Evolutionary conservation across 2,113 vertebrate species (phyloP).

Genomic region (Ameiurus melas): DNA sequence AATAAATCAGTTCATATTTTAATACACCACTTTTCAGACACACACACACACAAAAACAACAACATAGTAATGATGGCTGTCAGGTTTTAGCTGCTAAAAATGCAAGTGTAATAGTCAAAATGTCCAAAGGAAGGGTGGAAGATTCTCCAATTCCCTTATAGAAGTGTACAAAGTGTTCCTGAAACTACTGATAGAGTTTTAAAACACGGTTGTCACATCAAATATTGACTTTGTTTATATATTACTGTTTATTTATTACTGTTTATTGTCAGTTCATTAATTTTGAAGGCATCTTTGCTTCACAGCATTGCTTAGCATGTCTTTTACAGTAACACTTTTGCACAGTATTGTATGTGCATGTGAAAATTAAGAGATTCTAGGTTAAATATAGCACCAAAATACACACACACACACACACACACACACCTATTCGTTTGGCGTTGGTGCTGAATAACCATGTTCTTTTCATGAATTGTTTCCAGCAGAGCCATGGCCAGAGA

Average conservation of each 20-base stretch:
- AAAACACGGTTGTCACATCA: background rate
- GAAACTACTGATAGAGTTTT: no score
- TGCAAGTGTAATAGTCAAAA: background rate
- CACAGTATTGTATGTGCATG: background rate
- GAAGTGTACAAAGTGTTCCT: background rate
- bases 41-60: background rate
- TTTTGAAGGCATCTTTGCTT: background rate
- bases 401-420: background rate
- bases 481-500: constrained; percentile 92
- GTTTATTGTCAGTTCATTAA: background rate
- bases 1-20: background rate
- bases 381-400: background rate
- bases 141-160: background rate
- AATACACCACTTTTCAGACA: background rate
- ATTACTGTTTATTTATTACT: background rate
- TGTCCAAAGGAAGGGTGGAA: background rate
- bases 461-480: constrained; percentile 97
- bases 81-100: background rate
- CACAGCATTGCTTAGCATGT: background rate
- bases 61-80: background rate
- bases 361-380: background rate
- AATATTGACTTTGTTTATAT: background rate
- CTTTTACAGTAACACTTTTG: background rate
- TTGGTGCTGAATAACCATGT: constrained; percentile 96
- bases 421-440: constrained; percentile 93